phyloP scores from a whole-genome alignment of 2,888 invertebrate genomes.

The Luperina testacea region DNA sequence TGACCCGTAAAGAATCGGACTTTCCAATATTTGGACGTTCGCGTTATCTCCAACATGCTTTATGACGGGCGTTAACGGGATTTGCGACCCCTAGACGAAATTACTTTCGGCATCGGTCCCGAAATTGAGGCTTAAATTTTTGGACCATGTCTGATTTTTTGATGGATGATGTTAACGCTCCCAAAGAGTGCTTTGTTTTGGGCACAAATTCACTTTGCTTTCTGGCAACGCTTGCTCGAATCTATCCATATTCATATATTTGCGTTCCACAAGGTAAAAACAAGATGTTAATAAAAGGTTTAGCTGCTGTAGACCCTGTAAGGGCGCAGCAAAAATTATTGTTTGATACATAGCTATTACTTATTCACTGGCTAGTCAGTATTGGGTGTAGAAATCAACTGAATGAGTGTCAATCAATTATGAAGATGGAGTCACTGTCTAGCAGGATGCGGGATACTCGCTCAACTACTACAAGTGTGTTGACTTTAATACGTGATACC shows the following conservation, averaged over 20 bases:
- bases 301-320: too few relatives aligned
- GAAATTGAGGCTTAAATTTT: not conserved
- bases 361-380: not conserved
- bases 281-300: too few relatives aligned
- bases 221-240: not conserved
- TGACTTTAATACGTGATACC: not conserved
- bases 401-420: slow-evolving; percentile 42
- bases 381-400: slow-evolving; percentile 16
- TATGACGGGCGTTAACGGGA: not conserved
- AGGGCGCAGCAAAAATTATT: too few relatives aligned
- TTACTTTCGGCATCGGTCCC: not conserved
- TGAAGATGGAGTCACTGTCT: slow-evolving; percentile 52
- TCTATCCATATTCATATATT: not conserved
- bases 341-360: too few relatives aligned
- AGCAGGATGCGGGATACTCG: slow-evolving; percentile 63
- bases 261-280: too few relatives aligned
- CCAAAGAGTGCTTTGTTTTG: slow-evolving; percentile 2
- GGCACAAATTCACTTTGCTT: not conserved
- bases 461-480: not conserved
- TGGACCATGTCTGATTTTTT: not conserved
- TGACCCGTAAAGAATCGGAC: not conserved
- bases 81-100: slow-evolving; percentile 1
- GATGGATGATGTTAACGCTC: slow-evolving; percentile 9
- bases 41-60: not conserved
- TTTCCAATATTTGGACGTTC: slow-evolving; percentile 24